Conservation (phyloP, 1,140 invertebrate species). For the Drosophila neocordata region DNA sequence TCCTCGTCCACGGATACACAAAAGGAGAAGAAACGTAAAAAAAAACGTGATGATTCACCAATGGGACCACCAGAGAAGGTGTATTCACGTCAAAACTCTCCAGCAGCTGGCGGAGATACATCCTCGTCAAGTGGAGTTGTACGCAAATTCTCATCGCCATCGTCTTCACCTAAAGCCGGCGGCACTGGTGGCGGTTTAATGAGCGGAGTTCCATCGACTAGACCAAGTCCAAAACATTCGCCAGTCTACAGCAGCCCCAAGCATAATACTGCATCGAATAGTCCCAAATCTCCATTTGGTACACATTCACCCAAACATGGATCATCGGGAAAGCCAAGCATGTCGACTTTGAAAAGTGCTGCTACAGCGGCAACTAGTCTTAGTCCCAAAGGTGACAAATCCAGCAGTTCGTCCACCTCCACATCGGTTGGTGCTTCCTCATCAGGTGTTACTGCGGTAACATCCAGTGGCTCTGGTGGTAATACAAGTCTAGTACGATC, state of each 20-base stretch:
- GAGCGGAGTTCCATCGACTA: slow-evolving; percentile 84
- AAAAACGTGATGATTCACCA: slow-evolving; percentile 88
- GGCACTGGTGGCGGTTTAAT: slow-evolving; percentile 44
- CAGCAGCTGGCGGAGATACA: slow-evolving; percentile 58
- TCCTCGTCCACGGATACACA: slow-evolving; percentile 83
- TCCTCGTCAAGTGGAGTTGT: slow-evolving; percentile 73
- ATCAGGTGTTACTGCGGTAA: slow-evolving; percentile 10
- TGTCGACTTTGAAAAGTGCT: slow-evolving; percentile 92
- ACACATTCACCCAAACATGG: slow-evolving; percentile 90
- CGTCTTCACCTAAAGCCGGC: slow-evolving; percentile 86
- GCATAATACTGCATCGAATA: slow-evolving; percentile 84
- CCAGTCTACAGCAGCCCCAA: slow-evolving; percentile 91
- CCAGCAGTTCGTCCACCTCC: slow-evolving; percentile 21
- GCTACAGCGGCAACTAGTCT: slow-evolving; percentile 83
- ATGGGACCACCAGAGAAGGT: slow-evolving; percentile 94
- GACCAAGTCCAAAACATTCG: slow-evolving; percentile 89
- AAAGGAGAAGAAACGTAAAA: slow-evolving; percentile 90
- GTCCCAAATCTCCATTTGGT: slow-evolving; percentile 85
- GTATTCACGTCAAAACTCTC: slow-evolving; percentile 77
- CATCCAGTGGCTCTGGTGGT: slow-evolving; percentile 20
- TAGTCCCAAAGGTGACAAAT: slow-evolving; percentile 82
- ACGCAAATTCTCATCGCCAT: slow-evolving; percentile 72
- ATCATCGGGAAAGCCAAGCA: slow-evolving; percentile 92
- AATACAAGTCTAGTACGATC: slow-evolving; percentile 54
- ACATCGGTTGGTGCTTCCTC: slow-evolving; percentile 19